These are phyloP conservation scores for Nasonia longicornis DNA, from an alignment of 1,140 invertebrate genomes.

Conservation along the genomic window DNA sequence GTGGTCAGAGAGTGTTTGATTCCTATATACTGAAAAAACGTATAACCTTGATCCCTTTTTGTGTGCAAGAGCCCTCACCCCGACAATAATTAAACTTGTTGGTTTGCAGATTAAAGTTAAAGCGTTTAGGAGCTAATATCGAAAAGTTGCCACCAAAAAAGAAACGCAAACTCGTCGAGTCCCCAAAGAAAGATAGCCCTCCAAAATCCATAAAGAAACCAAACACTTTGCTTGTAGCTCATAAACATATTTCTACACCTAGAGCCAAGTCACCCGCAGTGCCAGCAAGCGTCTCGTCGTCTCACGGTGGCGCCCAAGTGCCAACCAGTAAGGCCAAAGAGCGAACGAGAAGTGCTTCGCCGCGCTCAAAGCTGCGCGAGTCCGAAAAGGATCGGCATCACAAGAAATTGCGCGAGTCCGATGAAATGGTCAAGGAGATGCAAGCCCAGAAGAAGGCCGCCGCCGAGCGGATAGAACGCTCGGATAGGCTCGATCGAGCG, in stretches of 20 bases:
- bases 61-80: background rate
- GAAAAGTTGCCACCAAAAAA: conserved; percentile 62
- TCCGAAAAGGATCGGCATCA: conserved; percentile 59
- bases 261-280: conserved; percentile 59
- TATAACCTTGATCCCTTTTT: background rate
- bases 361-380: conserved; percentile 55
- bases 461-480: conserved; percentile 46
- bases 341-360: conserved; percentile 65
- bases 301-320: conserved; percentile 46
- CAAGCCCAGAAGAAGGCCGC: conserved; percentile 54
- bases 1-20: background rate
- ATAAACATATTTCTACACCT: conserved; percentile 55
- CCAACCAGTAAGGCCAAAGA: conserved; percentile 57
- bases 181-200: conserved; percentile 57
- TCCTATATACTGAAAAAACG: background rate
- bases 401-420: conserved; percentile 59
- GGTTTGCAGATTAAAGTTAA: conserved; percentile 61
- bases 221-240: conserved; percentile 51
- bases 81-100: conserved; percentile 35
- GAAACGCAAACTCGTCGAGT: conserved; percentile 63
- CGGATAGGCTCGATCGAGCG: conserved; percentile 46
- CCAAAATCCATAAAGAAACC: conserved; percentile 59
- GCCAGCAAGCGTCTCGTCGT: conserved; percentile 49
- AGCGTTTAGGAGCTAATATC: conserved; percentile 61
- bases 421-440: conserved; percentile 52